Percentiles rank a stretch among this genome's conserved stretches.
phyloP scores from a whole-genome alignment of 2,888 invertebrate genomes.

The Anagyrus pseudococci region DNA sequence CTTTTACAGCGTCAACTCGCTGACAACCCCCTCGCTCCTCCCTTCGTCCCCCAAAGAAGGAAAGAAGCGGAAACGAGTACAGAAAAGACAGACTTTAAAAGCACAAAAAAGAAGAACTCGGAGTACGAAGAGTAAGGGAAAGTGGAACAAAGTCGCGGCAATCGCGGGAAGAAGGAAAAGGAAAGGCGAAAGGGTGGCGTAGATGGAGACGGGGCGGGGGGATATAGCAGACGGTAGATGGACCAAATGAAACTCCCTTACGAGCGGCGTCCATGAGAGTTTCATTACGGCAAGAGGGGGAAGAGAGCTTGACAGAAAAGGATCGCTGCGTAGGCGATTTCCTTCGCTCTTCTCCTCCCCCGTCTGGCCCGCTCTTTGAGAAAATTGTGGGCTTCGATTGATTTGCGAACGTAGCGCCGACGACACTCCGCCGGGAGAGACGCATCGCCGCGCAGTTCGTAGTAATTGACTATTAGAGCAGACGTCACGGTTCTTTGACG shows the following conservation, averaged over 20 bases:
- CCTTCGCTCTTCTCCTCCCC: too few relatives aligned
- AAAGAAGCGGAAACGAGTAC: too few relatives aligned
- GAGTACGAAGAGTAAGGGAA: not conserved
- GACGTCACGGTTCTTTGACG: too few relatives aligned
- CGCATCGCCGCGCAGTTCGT: not conserved
- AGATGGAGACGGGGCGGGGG: too few relatives aligned
- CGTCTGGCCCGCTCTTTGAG: constrained; percentile 20
- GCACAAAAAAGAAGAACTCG: too few relatives aligned
- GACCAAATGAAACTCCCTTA: constrained; percentile 32
- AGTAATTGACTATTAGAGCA: constrained; percentile 31
- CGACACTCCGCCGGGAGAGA: not conserved
- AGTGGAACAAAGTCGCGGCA: not conserved
- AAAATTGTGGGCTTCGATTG: constrained; percentile 33
- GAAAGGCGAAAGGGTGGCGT: not conserved
- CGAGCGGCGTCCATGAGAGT: constrained; percentile 27
- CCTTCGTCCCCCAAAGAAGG: not conserved
- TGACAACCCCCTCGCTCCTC: too few relatives aligned
- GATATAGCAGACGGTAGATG: too few relatives aligned
- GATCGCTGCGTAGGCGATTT: constrained; percentile 8
- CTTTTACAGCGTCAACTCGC: too few relatives aligned
- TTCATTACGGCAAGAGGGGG: constrained; percentile 24
- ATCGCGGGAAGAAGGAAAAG: not conserved
- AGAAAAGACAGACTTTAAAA: too few relatives aligned
- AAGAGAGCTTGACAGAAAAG: constrained; percentile 19
- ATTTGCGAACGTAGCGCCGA: constrained; percentile 7